These are phyloP conservation scores for Calidris pugnax DNA, from an alignment of 2,113 vertebrate species.

Conservation along the genomic window DNA sequence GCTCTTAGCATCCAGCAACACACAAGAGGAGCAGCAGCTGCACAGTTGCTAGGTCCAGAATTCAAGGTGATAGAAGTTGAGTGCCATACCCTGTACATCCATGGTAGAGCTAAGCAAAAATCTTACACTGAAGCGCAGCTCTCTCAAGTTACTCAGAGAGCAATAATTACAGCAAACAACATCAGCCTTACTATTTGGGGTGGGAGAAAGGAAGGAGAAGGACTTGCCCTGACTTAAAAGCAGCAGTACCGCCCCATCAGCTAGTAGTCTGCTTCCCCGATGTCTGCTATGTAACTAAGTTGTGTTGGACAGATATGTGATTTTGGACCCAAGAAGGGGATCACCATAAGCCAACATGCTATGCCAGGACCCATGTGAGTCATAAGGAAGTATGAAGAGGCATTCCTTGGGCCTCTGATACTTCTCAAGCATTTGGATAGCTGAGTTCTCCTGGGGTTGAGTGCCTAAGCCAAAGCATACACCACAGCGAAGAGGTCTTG, in stretches of 20 bases:
- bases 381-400: not conserved
- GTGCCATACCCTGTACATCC: not conserved
- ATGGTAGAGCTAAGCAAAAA: not conserved
- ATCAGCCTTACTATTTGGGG: not conserved
- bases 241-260: not conserved
- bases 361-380: not conserved
- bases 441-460: not conserved
- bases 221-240: not conserved
- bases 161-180: not conserved
- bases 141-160: not conserved
- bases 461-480: not conserved
- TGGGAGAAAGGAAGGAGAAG: not conserved
- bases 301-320: not conserved
- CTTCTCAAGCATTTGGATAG: not conserved
- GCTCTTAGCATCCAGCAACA: not conserved
- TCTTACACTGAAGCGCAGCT: not conserved
- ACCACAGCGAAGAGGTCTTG: not conserved
- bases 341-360: not conserved
- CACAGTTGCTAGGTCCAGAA: not conserved
- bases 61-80: not conserved
- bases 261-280: not conserved
- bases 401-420: not conserved
- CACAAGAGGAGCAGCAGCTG: not conserved
- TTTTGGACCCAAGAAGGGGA: not conserved
- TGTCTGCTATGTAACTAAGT: not conserved